Evolutionary conservation across 2,797 vertebrate species (phyloP).

Genomic region (Hippopotamyrus pictus): DNA sequence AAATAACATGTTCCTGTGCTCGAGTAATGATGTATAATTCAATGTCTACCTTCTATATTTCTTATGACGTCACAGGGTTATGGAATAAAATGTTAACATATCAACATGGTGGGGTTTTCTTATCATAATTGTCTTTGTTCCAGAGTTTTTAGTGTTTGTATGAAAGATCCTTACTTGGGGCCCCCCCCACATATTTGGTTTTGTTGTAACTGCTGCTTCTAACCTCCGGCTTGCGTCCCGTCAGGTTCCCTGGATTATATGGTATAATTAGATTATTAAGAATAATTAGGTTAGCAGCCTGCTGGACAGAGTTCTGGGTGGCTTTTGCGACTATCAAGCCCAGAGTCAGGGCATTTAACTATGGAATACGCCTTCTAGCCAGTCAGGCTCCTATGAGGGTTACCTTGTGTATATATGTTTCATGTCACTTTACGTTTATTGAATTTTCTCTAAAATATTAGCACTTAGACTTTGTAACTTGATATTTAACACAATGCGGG

Average conservation of each 20-base stretch:
- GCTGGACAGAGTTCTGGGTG: neutral
- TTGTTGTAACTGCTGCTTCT: neutral
- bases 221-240: neutral
- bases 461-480: neutral
- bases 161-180: neutral
- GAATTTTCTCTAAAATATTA: neutral
- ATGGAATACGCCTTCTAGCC: neutral
- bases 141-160: neutral
- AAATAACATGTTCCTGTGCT: slow-evolving; percentile 50
- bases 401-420: neutral
- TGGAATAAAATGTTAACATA: slow-evolving; percentile 71
- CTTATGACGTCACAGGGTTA: slow-evolving; percentile 50
- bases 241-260: neutral
- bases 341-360: neutral
- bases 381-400: neutral
- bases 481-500: neutral
- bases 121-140: slow-evolving; percentile 40
- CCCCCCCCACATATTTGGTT: neutral
- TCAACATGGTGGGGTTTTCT: slow-evolving; percentile 34
- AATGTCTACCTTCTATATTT: slow-evolving; percentile 75
- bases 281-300: neutral
- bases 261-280: neutral
- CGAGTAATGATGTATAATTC: slow-evolving; percentile 52
- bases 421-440: neutral
- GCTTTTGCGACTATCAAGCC: neutral